Evolutionary conservation across 2,888 invertebrate genomes (phyloP), one percentile per base, ranked within the genome.

Genomic region (Andrena minutula): DNA sequence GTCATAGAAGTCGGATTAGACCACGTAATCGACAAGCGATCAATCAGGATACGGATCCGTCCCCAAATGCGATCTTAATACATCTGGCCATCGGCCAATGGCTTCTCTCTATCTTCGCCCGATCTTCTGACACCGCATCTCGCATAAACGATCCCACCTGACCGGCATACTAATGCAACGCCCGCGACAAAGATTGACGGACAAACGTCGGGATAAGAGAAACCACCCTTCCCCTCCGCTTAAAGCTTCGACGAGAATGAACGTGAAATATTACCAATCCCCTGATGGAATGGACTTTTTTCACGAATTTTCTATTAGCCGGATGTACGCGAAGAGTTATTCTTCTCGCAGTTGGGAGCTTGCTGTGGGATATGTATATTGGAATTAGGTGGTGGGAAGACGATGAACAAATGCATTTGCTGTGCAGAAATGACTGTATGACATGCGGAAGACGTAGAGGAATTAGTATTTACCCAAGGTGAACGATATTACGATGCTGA

Each of bases 21-120:
- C 65, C 79, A 68, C 83, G 84, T 88, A 88, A 89, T 89, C 85
- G 87, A 85, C 80, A 56, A 83, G 65, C 88, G 85, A 90, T 90
- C 89, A 84, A 84, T 90, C 89, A 89, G 83, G 82, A 82, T 77
- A 82, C 65, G 84, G 71, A 83, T 75, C 74, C 78, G 79, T 78
- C 64, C 81, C 80, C 83, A 87, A 88, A 89, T 84, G 69, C 85
- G 85, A 90, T 88, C 88, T 88, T 89, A 90, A 90, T 90, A 87
- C 86, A 85, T 66, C 85, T 80, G 84, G 85, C 81, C 75, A 82
- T 66, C 75, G 75, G 71, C 84, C 89, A 85, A 90, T 86, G 53
- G 74, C 75, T 79, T 79, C 69, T 64, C 81, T 68, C 76, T 84
- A 76, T 81, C 83, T 79, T 75, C 65, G 56, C 53, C 12, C 66